Conservation (phyloP, 1,140 invertebrate genomes). For the Carposina sasakii region DNA sequence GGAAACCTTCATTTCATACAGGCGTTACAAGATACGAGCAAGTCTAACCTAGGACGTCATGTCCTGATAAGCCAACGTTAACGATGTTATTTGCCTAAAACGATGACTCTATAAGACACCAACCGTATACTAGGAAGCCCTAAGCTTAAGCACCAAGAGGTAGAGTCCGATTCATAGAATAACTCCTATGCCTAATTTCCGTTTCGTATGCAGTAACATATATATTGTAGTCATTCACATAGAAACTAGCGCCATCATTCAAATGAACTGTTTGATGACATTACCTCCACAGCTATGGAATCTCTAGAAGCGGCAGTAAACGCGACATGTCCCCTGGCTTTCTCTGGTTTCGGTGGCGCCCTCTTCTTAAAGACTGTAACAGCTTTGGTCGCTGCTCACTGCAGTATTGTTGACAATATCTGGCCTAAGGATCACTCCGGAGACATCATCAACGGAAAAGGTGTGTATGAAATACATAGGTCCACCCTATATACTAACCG, state of each 20-base stretch:
- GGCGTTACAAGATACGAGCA: too few relatives aligned
- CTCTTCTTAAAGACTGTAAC: constrained; percentile 72
- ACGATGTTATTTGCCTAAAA: too few relatives aligned
- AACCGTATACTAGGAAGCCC: too few relatives aligned
- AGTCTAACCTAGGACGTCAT: too few relatives aligned
- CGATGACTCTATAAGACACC: too few relatives aligned
- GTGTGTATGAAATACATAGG: constrained; percentile 9
- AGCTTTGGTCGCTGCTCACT: constrained; percentile 67
- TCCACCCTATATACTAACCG: not conserved
- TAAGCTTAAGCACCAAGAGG: too few relatives aligned
- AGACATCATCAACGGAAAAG: constrained; percentile 21
- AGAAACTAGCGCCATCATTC: not conserved
- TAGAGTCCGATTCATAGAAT: not conserved
- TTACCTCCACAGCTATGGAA: constrained; percentile 25
- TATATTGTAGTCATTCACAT: not conserved
- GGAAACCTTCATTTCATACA: too few relatives aligned
- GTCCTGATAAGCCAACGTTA: too few relatives aligned
- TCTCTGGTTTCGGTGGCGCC: constrained; percentile 49
- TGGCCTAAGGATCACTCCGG: constrained; percentile 71
- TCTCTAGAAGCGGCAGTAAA: constrained; percentile 23
- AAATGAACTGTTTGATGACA: not conserved
- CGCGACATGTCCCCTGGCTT: constrained; percentile 33
- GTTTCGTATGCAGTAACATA: not conserved
- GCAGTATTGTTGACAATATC: constrained; percentile 69
- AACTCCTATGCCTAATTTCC: not conserved